Percentiles rank a stretch among this genome's conserved stretches.
These are phyloP conservation scores for Halyomorpha halys DNA, from an alignment of 1,140 invertebrate species.

Conservation along the genomic window DNA sequence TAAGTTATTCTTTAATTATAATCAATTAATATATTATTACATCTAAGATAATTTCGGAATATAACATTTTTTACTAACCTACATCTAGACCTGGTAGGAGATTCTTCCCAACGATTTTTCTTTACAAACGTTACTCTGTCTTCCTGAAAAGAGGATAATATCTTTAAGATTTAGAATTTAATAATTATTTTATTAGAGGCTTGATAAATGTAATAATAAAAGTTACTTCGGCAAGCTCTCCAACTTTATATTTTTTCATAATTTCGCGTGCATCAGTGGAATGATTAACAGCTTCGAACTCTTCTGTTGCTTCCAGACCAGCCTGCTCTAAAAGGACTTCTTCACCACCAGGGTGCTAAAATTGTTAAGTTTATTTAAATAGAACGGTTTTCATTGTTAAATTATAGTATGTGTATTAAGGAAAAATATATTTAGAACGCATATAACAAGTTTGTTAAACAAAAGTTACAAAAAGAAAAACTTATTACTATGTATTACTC, in stretches of 20 bases:
- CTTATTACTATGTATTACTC: too few relatives aligned
- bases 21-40: too few relatives aligned
- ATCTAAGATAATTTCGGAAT: too few relatives aligned
- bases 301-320: conserved; percentile 77
- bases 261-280: conserved; percentile 87
- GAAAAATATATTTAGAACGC: too few relatives aligned
- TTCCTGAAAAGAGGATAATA: conserved; percentile 7
- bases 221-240: conserved; percentile 66
- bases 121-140: conserved; percentile 3
- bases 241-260: conserved; percentile 86
- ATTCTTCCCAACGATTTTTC: background rate
- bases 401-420: too few relatives aligned
- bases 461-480: too few relatives aligned
- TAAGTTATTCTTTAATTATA: too few relatives aligned
- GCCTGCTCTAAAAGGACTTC: conserved; percentile 88
- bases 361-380: background rate
- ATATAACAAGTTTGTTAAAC: too few relatives aligned
- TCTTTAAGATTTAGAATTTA: background rate
- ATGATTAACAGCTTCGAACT: conserved; percentile 96
- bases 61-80: too few relatives aligned
- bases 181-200: background rate
- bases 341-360: conserved; percentile 91
- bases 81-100: background rate
- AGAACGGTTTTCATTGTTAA: too few relatives aligned
- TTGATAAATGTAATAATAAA: background rate